Evolutionary conservation across 1,140 invertebrate species (phyloP), one percentile per base, ranked within the genome.

Genomic region (Drosophila quadrilineata): DNA sequence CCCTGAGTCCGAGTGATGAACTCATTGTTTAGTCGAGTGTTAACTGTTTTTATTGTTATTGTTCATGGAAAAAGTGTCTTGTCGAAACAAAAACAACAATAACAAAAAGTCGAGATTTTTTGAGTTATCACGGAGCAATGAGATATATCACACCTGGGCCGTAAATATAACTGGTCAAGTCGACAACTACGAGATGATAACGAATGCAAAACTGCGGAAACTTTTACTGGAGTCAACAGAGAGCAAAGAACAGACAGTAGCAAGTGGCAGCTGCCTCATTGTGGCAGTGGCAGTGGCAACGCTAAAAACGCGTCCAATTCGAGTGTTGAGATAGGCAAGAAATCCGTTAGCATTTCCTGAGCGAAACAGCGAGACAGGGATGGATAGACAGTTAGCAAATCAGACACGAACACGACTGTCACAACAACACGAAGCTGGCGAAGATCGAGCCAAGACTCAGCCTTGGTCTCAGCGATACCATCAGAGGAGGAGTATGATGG

Each of bases 201-300:
- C 74, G 56, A 85, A 75, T 77, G 79, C 43, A 74, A 75, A 79
- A 63, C 79, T 77, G 57, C 66, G 75, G 74, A 79, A 85, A 70
- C 54, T 80, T 71, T 71, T n/a, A n/a, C n/a, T n/a, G n/a, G 28
- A 10, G 33, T 14, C n/a, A 35, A 33, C 12, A 49, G 38, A 16
- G 45, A 75, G 70, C 71, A 59, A 56, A 14, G 45, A 41, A 40
- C 59, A 57, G n/a, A n/a, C n/a, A 49, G 35, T 60, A 22, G 57
- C 58, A 60, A 48, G 62, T 64, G 53, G 54, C 62, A 62, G 65
- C 50, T 68, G 58, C 26, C 46, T 50, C 14, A 43, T 22, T 52
- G 24, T 9, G 21, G 24, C 31, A 48, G 26, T n/a, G 43, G 35
- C 50, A 19, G 24, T 9, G 21, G 24, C 31, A 48, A 17, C 14